Base-by-base conservation (phyloP, 2,888 invertebrate species). In the Automeris io region DNA sequence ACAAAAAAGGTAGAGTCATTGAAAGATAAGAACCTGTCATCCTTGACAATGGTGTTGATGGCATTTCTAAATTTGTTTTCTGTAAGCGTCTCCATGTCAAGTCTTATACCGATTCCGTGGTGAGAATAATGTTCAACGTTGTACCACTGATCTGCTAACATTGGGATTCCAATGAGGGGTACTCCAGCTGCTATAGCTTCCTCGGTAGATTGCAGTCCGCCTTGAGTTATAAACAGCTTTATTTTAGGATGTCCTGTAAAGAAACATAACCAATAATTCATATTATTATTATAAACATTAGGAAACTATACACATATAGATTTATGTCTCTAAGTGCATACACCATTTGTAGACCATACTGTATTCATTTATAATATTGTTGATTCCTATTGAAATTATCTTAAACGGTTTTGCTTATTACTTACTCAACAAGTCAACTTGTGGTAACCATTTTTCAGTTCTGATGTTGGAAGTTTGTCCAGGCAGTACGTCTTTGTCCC, bases 401-500 rank as follows among this genome's bases (percentile, higher is more conserved):
- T n/a, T n/a, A n/a, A n/a, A n/a, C n/a, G n/a, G n/a, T n/a, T n/a
- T n/a, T n/a, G n/a, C n/a, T n/a, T n/a, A 12, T 23, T 13, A 59
- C 67, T 64, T 47, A 70, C 80, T 71, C 2, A 85, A 44, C 8
- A 85, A 43, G 51, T 80, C 80, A 6, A 73, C 64, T 36, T 88
- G 88, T 0, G 86, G 83, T 13, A 86, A 52, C 87, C 88, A 88
- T 43, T 80, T 80, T 1, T 57, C 59, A 24, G 79, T 56, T 35
- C 51, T 74, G 0, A 88, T 72, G 35, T 87, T 88, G 5, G 56
- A 33, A 0, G 83, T 59, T 8, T 54, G 49, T 22, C 57, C 70
- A 0, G 67, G 65, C 29, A 83, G 42, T n/a, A 51, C 58, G 13
- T 79, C 77, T 1, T 49, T 56, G 38, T 80, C 74, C 73, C 74